phyloP scores from a whole-genome alignment of 2,113 vertebrate species.

The Platysternon megacephalum region DNA sequence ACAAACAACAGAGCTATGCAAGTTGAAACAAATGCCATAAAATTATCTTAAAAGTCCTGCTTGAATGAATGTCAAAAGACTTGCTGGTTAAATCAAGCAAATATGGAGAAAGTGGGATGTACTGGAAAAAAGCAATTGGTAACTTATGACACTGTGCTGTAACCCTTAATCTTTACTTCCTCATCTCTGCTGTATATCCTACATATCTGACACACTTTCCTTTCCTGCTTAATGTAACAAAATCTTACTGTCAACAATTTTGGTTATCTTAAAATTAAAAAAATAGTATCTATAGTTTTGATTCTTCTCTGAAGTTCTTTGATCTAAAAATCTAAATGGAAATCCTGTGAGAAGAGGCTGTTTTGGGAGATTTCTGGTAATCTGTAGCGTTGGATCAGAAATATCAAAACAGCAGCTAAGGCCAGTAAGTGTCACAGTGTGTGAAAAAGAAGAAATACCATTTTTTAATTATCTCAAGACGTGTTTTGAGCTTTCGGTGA shows the following conservation, averaged over 20 bases:
- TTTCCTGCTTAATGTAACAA: not conserved
- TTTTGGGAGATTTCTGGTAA: not conserved
- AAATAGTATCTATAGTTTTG: not conserved
- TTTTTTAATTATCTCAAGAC: not conserved
- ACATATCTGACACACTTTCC: not conserved
- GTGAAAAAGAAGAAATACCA: not conserved
- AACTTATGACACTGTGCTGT: not conserved
- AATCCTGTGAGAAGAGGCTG: not conserved
- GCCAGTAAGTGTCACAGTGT: not conserved
- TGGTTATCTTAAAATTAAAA: not conserved
- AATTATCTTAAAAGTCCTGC: not conserved
- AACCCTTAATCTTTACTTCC: not conserved
- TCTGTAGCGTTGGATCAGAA: not conserved
- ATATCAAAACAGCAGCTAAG: not conserved
- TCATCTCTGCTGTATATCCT: not conserved
- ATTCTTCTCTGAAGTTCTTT: not conserved
- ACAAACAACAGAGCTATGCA: not conserved
- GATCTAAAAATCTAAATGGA: not conserved
- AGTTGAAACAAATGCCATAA: not conserved
- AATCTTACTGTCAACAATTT: slow-evolving; percentile 1
- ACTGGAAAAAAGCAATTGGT: not conserved
- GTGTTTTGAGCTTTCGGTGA: not conserved
- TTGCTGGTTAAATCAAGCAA: not conserved
- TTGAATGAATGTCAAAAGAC: not conserved
- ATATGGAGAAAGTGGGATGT: not conserved